phyloP scores from a whole-genome alignment of 1,140 invertebrate species.

The Globodera rostochiensis region DNA sequence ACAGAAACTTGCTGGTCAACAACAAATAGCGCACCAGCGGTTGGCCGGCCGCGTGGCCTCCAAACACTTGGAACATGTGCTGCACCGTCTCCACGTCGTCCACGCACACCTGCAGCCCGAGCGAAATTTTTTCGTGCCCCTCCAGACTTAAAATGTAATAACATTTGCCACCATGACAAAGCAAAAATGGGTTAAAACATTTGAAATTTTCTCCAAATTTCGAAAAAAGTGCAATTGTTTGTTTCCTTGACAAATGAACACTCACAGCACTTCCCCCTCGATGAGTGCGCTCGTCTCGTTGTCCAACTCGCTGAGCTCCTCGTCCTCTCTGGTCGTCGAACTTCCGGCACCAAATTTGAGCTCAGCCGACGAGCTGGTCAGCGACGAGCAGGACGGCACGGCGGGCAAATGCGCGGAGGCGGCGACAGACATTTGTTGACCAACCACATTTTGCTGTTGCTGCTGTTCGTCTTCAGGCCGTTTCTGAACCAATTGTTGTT shows the following conservation, averaged over 20 bases:
- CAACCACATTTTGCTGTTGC: not conserved
- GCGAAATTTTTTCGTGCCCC: constrained; percentile 39
- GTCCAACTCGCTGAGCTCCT: constrained; percentile 17
- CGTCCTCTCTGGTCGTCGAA: constrained; percentile 14
- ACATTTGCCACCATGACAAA: too few species aligned
- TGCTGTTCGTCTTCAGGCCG: not conserved
- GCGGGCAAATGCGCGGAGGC: not conserved
- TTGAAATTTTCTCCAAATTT: constrained; percentile 1
- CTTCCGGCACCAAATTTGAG: not conserved
- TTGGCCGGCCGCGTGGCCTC: constrained; percentile 34
- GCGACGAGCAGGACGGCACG: not conserved
- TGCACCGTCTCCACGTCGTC: constrained; percentile 41
- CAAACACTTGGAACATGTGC: constrained; percentile 39
- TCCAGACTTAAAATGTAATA: constrained; percentile 33
- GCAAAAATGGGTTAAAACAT: too few species aligned
- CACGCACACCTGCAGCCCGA: constrained; percentile 38
- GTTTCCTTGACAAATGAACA: not conserved
- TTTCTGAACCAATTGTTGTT: not conserved
- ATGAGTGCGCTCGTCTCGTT: not conserved
- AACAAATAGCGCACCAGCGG: constrained; percentile 37
- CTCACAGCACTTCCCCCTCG: constrained; percentile 21
- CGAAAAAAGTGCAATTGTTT: not conserved
- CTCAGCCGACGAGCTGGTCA: not conserved
- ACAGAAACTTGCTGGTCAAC: constrained; percentile 42
- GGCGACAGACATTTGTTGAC: not conserved